phyloP scores from a whole-genome alignment of 2,888 invertebrate species.

The Chloromyia formosa region DNA sequence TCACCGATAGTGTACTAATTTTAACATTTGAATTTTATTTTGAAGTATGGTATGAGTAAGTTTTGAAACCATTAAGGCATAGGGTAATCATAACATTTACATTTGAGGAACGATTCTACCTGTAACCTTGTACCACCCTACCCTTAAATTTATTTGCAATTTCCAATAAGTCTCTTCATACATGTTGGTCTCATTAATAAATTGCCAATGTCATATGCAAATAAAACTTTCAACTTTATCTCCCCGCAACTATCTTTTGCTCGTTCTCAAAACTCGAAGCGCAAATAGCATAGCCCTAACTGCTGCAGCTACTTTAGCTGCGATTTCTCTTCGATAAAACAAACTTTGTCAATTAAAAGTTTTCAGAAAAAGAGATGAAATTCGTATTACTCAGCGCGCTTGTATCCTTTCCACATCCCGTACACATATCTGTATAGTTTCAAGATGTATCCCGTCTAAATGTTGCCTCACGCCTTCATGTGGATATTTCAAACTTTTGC shows the following conservation, averaged over 20 bases:
- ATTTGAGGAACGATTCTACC: too few species aligned
- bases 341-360: slow-evolving; percentile 23
- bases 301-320: not conserved
- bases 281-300: not conserved
- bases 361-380: not conserved
- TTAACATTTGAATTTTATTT: too few species aligned
- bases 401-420: not conserved
- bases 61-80: too few species aligned
- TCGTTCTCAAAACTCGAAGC: not conserved
- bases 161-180: too few species aligned
- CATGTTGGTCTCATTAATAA: not conserved
- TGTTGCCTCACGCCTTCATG: not conserved
- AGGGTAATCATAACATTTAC: too few species aligned
- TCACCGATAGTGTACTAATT: too few species aligned
- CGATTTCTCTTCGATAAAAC: slow-evolving; percentile 6
- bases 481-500: not conserved
- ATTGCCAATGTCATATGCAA: slow-evolving; percentile 3
- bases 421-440: not conserved
- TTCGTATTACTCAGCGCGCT: not conserved
- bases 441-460: not conserved
- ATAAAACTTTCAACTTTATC: slow-evolving; percentile 12
- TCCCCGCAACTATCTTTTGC: not conserved
- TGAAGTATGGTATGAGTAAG: too few species aligned
- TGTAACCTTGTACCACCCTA: too few species aligned
- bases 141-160: too few species aligned